Conservation (phyloP, 2,113 vertebrate genomes). For the Nansenia antarctica region DNA sequence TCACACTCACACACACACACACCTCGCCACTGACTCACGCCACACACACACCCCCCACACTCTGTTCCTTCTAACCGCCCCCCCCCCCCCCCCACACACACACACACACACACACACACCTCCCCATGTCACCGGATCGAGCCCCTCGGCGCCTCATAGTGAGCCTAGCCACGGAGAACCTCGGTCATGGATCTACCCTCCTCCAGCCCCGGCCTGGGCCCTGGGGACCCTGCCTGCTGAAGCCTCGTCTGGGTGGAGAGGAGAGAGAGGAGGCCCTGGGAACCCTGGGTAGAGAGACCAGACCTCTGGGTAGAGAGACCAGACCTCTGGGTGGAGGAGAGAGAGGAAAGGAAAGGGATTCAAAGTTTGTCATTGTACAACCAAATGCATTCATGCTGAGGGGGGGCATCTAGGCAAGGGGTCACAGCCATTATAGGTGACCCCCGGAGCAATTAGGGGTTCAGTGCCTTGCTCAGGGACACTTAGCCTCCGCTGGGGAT, state of each 20-base stretch:
- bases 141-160: conserved; percentile 9
- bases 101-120: no score
- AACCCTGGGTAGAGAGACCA: background rate
- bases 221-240: conserved; percentile 55
- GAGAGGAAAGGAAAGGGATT: no score
- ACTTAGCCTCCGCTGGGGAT: no score
- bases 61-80: no score
- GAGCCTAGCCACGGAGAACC: conserved; percentile 41
- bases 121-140: background rate
- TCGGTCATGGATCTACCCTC: conserved; percentile 38
- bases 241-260: conserved; percentile 62
- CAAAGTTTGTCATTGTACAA: no score
- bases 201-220: conserved; percentile 48
- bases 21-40: no score
- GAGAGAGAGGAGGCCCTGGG: conserved; percentile 31
- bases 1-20: conserved; percentile 16
- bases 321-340: conserved; percentile 7
- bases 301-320: background rate
- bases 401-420: no score
- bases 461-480: no score
- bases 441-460: no score
- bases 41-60: background rate
- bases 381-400: no score
- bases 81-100: no score
- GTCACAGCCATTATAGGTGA: no score